Evolutionary conservation across 2,888 invertebrate species (phyloP).

Genomic region (Phasia obesa): DNA sequence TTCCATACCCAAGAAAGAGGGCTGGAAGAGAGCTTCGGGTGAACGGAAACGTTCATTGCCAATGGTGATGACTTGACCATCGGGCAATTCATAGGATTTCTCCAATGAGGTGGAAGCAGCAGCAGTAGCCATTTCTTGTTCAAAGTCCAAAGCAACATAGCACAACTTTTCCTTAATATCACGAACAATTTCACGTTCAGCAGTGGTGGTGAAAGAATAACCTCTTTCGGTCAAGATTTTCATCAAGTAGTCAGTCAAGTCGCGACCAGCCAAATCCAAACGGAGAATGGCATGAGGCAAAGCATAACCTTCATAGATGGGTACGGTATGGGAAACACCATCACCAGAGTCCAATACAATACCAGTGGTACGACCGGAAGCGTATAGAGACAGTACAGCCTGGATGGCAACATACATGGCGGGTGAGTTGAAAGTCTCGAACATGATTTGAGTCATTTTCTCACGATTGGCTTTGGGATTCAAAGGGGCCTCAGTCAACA

Average conservation of each 20-base stretch:
- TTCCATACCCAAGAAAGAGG: slow-evolving; percentile 93
- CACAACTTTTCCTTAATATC: slow-evolving; percentile 97
- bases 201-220: slow-evolving; percentile 95
- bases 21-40: slow-evolving; percentile 96
- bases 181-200: slow-evolving; percentile 96
- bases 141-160: slow-evolving; percentile 95
- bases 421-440: slow-evolving; percentile 95
- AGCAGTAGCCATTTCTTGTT: slow-evolving; percentile 97
- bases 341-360: slow-evolving; percentile 97
- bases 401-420: slow-evolving; percentile 98
- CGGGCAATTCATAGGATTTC: slow-evolving; percentile 97
- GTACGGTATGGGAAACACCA: slow-evolving; percentile 97
- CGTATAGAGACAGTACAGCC: slow-evolving; percentile 95
- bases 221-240: slow-evolving; percentile 96
- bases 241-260: slow-evolving; percentile 96
- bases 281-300: slow-evolving; percentile 96
- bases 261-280: slow-evolving; percentile 95
- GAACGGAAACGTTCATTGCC: slow-evolving; percentile 97
- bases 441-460: slow-evolving; percentile 97
- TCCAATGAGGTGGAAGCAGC: slow-evolving; percentile 95
- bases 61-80: slow-evolving; percentile 96
- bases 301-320: slow-evolving; percentile 97
- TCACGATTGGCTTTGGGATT: slow-evolving; percentile 95
- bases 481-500: slow-evolving; percentile 93
- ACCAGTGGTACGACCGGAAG: slow-evolving; percentile 98